Evolutionary conservation across 2,113 vertebrate genomes (phyloP), one percentile per base, ranked within the genome.

Genomic region (Cyanocitta stelleri): DNA sequence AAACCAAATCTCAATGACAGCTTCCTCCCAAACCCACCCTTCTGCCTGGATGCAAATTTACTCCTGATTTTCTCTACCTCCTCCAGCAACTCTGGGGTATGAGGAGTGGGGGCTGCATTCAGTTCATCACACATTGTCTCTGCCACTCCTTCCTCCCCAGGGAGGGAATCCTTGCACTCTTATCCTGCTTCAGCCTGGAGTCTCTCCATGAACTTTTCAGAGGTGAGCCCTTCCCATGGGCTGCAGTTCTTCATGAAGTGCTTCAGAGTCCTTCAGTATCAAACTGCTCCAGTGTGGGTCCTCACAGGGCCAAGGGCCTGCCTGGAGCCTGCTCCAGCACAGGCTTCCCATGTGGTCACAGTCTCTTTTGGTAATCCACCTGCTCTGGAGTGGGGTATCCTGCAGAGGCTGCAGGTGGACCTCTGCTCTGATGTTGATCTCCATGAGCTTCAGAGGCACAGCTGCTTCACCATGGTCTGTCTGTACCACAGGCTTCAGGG

Each of bases 1-100:
- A 49, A 49, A 16, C 10, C 12, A 41, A 48, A 55, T 43, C n/a
- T 37, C 24, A n/a, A n/a, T 26, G 19, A n/a, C 16, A 17, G 3
- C 13, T 46, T 54, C 8, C 13, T 37, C 16, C 48, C 26, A 68
- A 61, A 27, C 17, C 15, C 11, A 41, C 11, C 11, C n/a, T 41
- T 62, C 15, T 48, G 68, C 30, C 11, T 30, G 17, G 9, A 6
- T n/a, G 10, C 62, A 76, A 7, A 4, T 49, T 22, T 32, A 22
- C 21, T 48, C 24, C 11, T 10, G 5, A 32, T 68, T 68, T 49
- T 69, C 41, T 55, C 21, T 32, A 5, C 9, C 12, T 68, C 6
- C 54, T 61, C 20, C n/a, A 46, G 16, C 9, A 82, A 0, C 33
- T 62, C 48, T 41, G 41, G 13, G 6, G 5, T 5, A 1, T 41